These are phyloP conservation scores for Prosopocoilus inquinatus DNA, from an alignment of 2,888 invertebrate species.

Conservation along the genomic window DNA sequence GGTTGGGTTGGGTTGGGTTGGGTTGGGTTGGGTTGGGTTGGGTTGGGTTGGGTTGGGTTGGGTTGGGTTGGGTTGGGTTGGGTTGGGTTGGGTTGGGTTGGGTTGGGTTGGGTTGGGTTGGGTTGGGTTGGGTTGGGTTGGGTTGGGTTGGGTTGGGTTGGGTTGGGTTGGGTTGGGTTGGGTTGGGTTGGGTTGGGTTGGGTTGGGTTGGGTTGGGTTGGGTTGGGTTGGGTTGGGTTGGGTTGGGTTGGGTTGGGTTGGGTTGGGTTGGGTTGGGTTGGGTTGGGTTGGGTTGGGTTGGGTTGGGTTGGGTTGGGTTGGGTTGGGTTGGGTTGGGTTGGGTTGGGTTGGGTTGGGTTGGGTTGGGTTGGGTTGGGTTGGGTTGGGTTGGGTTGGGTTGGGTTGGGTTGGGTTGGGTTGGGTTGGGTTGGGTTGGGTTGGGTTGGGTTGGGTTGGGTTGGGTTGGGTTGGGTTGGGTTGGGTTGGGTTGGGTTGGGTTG, in stretches of 20 bases:
- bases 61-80: constrained; percentile 16
- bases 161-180: constrained; percentile 22
- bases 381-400: constrained; percentile 10
- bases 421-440: constrained; percentile 11
- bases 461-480: constrained; percentile 17
- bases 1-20: constrained; percentile 23
- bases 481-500: not conserved
- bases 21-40: constrained; percentile 18
- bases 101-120: constrained; percentile 25
- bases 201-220: constrained; percentile 22
- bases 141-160: constrained; percentile 22
- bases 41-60: constrained; percentile 14
- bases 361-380: constrained; percentile 11
- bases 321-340: constrained; percentile 3
- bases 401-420: constrained; percentile 10
- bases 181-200: constrained; percentile 24
- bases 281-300: constrained; percentile 5
- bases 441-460: constrained; percentile 14
- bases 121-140: constrained; percentile 22
- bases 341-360: constrained; percentile 9
- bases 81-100: constrained; percentile 24
- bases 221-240: constrained; percentile 13
- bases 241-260: constrained; percentile 12
- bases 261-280: constrained; percentile 9
- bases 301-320: constrained; percentile 1